These are phyloP conservation scores for Eilema griseolum DNA, from an alignment of 2,888 invertebrate species.

Conservation along the genomic window DNA sequence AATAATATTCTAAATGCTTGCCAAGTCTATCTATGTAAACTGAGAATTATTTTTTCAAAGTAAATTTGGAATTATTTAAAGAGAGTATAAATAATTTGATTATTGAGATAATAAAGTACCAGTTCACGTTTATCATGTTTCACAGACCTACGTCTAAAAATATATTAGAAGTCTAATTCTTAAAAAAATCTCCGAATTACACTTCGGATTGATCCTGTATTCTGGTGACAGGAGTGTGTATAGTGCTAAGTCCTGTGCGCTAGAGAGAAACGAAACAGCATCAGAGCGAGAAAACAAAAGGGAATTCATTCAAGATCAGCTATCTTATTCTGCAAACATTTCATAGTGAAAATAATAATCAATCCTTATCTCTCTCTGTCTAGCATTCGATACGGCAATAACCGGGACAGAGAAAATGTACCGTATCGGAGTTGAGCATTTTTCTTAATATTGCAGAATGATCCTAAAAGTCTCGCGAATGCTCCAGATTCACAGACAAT, in stretches of 20 bases:
- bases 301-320: slow-evolving; percentile 80
- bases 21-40: neutral
- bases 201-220: slow-evolving; percentile 80
- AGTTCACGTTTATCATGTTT: neutral
- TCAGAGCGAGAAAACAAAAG: slow-evolving; percentile 79
- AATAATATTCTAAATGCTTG: slow-evolving; percentile 1
- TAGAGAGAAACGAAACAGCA: slow-evolving; percentile 73
- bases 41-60: neutral
- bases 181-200: slow-evolving; percentile 67
- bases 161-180: slow-evolving; percentile 29
- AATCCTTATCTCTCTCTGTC: slow-evolving; percentile 66
- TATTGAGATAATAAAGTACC: neutral
- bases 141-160: slow-evolving; percentile 7
- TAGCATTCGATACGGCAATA: slow-evolving; percentile 44
- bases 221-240: slow-evolving; percentile 75
- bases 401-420: slow-evolving; percentile 54
- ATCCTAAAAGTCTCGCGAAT: slow-evolving; percentile 74
- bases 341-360: slow-evolving; percentile 71
- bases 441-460: slow-evolving; percentile 75
- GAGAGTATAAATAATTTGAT: neutral
- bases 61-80: neutral
- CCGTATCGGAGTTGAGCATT: slow-evolving; percentile 56
- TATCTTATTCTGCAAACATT: slow-evolving; percentile 75
- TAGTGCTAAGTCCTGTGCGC: slow-evolving; percentile 72
- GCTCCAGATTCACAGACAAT: slow-evolving; percentile 87